Evolutionary conservation across 2,888 invertebrate species (phyloP), one percentile per base, ranked within the genome.

Genomic region (Ormyrus thymus): DNA sequence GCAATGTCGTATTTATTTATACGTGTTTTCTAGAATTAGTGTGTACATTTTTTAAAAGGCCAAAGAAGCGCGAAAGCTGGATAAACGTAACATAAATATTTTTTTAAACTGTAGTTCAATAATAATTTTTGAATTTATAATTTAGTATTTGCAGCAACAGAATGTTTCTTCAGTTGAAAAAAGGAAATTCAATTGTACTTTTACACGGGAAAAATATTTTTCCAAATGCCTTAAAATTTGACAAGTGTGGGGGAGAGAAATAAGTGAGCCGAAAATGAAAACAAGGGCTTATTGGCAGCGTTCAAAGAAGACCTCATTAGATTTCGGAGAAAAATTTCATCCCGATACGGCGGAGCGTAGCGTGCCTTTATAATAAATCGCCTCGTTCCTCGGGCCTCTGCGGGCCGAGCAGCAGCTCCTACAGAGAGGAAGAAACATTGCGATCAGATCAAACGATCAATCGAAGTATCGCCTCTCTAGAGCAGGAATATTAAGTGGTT

Each of bases 401-500:
- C 29, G 29, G 29, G 29, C 29, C 29, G 4, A 29, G 29, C 2
- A 4, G 29, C 29, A 29, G 29, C 29, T 29, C 29, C 29, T 29
- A 29, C 29, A 29, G 29, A 29, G 29, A 55, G 66, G 71, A 75
- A 59, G 66, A 62, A 53, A 62, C 56, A 76, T 74, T 66, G 79
- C 48, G 73, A 79, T 83, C 76, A 62, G 64, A 81, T 80, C 68
- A 77, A 81, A 82, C 78, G 79, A 71, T 83, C 83, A 82, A 84
- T 84, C 84, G 83, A 84, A 85, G 83, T 84, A 84, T 84, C 81
- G 81, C 80, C 82, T 83, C 82, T 68, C 75, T 59, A 68, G 76
- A 65, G 65, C 56, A 79, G 79, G 80, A 81, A 82, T 83, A 85
- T 86, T 83, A 83, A 84, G 83, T 83, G 83, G 85, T 86, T 85